phyloP scores from a whole-genome alignment of 2,113 vertebrate genomes.

The Cyprinodon variegatus region DNA sequence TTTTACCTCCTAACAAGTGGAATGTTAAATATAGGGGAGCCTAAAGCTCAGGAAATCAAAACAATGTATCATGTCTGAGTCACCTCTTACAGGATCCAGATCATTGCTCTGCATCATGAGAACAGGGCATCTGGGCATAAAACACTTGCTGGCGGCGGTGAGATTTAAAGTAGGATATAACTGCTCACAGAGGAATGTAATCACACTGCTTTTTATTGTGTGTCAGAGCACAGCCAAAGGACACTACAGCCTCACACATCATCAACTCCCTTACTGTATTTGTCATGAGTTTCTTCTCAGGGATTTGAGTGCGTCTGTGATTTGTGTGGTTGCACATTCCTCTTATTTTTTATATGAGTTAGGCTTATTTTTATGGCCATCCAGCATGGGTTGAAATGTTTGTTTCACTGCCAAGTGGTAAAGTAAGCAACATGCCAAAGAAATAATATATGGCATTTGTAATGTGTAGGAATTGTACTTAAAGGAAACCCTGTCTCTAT shows the following conservation, averaged over 20 bases:
- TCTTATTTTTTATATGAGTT: slow-evolving; percentile 33
- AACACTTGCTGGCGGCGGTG: slow-evolving; percentile 34
- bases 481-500: too few relatives aligned
- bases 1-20: slow-evolving; percentile 58
- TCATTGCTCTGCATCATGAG: slow-evolving; percentile 49
- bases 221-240: slow-evolving; percentile 37
- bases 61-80: slow-evolving; percentile 63
- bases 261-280: slow-evolving; percentile 33
- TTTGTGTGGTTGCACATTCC: slow-evolving; percentile 33
- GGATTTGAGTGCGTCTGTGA: slow-evolving; percentile 28
- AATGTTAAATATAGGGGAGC: slow-evolving; percentile 67
- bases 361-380: too few relatives aligned
- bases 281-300: slow-evolving; percentile 35
- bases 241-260: slow-evolving; percentile 38
- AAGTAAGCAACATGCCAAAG: too few relatives aligned
- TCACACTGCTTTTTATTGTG: slow-evolving; percentile 66
- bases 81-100: slow-evolving; percentile 50
- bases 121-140: slow-evolving; percentile 37
- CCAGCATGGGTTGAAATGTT: too few relatives aligned
- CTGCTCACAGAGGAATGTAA: slow-evolving; percentile 63
- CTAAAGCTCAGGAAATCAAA: slow-evolving; percentile 62
- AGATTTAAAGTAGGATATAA: slow-evolving; percentile 51
- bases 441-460: too few relatives aligned
- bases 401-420: too few relatives aligned
- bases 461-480: too few relatives aligned